These are phyloP conservation scores for Exocentrus adspersus DNA, from an alignment of 2,888 invertebrate species.

Conservation along the genomic window DNA sequence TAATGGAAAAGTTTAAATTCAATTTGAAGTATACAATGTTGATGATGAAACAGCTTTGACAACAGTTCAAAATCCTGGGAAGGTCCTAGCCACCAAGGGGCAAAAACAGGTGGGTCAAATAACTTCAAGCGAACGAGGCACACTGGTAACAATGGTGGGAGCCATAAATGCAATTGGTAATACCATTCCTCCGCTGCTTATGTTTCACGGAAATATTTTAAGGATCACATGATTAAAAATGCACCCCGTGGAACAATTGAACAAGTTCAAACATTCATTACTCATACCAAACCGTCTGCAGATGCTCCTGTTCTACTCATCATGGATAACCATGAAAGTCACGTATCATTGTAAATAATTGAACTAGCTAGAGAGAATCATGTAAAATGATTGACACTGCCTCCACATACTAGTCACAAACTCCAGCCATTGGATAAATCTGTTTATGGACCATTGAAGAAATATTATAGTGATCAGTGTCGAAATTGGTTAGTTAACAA, in stretches of 20 bases:
- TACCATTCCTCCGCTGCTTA: constrained; percentile 33
- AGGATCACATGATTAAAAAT: constrained; percentile 20
- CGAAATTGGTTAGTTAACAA: constrained; percentile 27
- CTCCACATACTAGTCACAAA: constrained; percentile 31
- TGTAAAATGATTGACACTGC: constrained; percentile 33
- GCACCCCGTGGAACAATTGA: constrained; percentile 29
- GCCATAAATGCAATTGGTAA: constrained; percentile 32
- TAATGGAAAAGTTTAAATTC: too few relatives aligned
- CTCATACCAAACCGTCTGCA: constrained; percentile 12
- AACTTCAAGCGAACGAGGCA: constrained; percentile 25
- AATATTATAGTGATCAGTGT: constrained; percentile 28
- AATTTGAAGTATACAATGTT: too few relatives aligned
- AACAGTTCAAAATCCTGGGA: constrained; percentile 34
- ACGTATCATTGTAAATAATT: constrained; percentile 36
- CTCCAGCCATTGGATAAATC: constrained; percentile 32
- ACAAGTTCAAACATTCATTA: too few relatives aligned
- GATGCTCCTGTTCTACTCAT: constrained; percentile 20
- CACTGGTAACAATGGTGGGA: constrained; percentile 30
- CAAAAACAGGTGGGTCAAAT: constrained; percentile 41
- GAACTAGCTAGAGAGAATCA: constrained; percentile 36
- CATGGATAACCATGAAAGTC: constrained; percentile 34
- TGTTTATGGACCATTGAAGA: constrained; percentile 35
- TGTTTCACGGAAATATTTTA: constrained; percentile 30
- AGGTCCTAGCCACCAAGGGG: constrained; percentile 36
- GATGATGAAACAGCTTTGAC: too few relatives aligned